Evolutionary conservation across 2,113 vertebrate species (phyloP).

Genomic region (Prionailurus bengalensis): DNA sequence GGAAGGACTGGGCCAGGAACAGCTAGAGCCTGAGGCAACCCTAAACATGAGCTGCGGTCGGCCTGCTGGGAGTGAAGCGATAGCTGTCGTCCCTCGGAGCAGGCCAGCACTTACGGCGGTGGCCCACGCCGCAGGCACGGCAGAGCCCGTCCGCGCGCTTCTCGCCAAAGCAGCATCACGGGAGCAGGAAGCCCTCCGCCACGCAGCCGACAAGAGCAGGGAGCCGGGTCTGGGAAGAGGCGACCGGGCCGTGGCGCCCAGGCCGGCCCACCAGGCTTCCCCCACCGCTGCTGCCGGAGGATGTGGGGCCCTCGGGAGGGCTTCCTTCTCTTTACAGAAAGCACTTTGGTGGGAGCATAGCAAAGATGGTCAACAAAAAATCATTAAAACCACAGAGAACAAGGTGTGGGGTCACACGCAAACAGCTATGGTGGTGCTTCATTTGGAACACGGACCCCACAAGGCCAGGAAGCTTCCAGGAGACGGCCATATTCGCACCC

Average conservation of each 20-base stretch:
- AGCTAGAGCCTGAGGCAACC: neutral
- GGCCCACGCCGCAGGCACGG: neutral
- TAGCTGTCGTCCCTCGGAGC: neutral
- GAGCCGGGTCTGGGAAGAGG: neutral
- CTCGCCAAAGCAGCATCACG: neutral
- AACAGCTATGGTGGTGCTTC: neutral
- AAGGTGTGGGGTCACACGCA: neutral
- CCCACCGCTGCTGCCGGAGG: neutral
- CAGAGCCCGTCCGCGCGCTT: neutral
- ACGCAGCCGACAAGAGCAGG: neutral
- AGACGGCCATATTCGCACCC: neutral
- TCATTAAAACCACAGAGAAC: neutral
- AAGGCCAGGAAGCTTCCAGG: neutral
- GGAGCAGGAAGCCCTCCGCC: conserved; percentile 37
- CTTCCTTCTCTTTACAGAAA: neutral
- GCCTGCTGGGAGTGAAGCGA: neutral
- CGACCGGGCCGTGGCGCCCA: too few species aligned
- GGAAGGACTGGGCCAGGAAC: neutral
- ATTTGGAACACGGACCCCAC: neutral
- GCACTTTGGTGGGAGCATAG: conserved; percentile 61
- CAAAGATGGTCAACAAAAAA: neutral
- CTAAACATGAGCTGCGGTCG: neutral
- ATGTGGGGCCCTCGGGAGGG: neutral
- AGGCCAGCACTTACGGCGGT: neutral
- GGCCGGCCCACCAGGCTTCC: neutral